Evolutionary conservation across 2,888 invertebrate species (phyloP).

Genomic region (Epicampocera succincta): DNA sequence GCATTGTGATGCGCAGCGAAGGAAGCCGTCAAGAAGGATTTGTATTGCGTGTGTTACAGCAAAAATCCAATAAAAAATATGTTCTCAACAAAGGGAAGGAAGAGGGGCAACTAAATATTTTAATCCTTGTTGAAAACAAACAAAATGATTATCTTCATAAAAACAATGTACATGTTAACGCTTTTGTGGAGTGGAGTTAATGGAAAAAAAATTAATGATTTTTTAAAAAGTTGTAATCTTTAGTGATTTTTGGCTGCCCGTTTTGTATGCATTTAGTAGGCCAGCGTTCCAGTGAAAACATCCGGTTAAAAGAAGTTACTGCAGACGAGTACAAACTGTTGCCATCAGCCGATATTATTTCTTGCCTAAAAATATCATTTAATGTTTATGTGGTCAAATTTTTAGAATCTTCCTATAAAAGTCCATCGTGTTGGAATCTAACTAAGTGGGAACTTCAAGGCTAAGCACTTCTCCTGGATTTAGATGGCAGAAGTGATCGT

Average conservation of each 20-base stretch:
- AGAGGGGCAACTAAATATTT: slow-evolving; percentile 1
- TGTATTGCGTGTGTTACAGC: slow-evolving; percentile 61
- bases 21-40: slow-evolving; percentile 69
- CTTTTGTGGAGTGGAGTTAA: neutral
- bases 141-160: slow-evolving; percentile 34
- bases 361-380: too few relatives aligned
- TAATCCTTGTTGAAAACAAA: slow-evolving; percentile 64
- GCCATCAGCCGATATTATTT: too few relatives aligned
- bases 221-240: slow-evolving; percentile 61
- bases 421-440: too few relatives aligned
- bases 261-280: neutral
- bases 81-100: neutral
- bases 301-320: slow-evolving; percentile 30
- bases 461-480: too few relatives aligned
- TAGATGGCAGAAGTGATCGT: too few relatives aligned
- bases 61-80: neutral
- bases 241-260: slow-evolving; percentile 18
- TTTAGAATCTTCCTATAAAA: too few relatives aligned
- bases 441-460: too few relatives aligned
- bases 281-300: slow-evolving; percentile 29
- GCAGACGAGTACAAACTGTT: neutral
- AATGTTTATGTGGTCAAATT: too few relatives aligned
- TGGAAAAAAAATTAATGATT: slow-evolving; percentile 53
- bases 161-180: slow-evolving; percentile 6
- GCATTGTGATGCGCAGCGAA: slow-evolving; percentile 27